phyloP scores from a whole-genome alignment of 2,888 invertebrate species.

The Melanostoma scalare region DNA sequence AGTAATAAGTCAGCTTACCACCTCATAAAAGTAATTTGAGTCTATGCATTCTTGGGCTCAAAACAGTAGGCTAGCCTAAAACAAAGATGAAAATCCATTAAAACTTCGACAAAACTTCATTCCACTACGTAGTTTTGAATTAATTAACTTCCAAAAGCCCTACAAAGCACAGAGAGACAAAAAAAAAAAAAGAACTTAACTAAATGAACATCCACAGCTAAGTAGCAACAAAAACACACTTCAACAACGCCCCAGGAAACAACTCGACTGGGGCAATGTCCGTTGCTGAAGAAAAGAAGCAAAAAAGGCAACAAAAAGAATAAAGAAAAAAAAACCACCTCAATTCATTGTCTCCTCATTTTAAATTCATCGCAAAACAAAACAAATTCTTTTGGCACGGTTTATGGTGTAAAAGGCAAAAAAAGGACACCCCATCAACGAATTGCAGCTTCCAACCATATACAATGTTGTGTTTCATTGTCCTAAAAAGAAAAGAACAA shows the following conservation, averaged over 20 bases:
- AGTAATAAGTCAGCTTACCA: not conserved
- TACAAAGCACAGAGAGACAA: not conserved
- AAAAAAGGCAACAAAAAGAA: constrained; percentile 17
- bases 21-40: not conserved
- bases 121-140: constrained; percentile 31
- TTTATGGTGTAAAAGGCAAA: constrained; percentile 25
- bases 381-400: constrained; percentile 64
- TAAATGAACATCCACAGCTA: constrained; percentile 53
- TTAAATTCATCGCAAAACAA: constrained; percentile 71
- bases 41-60: not conserved
- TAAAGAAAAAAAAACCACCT: constrained; percentile 20
- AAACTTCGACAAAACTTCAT: constrained; percentile 23
- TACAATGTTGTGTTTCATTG: constrained; percentile 61
- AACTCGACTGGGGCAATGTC: constrained; percentile 65
- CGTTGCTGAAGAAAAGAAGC: constrained; percentile 30
- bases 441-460: constrained; percentile 30
- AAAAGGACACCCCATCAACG: constrained; percentile 10
- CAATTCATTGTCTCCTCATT: constrained; percentile 70
- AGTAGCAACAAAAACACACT: constrained; percentile 40
- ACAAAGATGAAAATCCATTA: constrained; percentile 18
- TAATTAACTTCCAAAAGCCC: constrained; percentile 34
- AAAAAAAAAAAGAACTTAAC: constrained; percentile 2
- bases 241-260: constrained; percentile 28
- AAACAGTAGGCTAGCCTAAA: not conserved
- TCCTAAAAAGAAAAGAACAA: constrained; percentile 17